phyloP scores from a whole-genome alignment of 37 sponge, comb jelly and placozoan genomes.

The Hormiphora californensis region DNA sequence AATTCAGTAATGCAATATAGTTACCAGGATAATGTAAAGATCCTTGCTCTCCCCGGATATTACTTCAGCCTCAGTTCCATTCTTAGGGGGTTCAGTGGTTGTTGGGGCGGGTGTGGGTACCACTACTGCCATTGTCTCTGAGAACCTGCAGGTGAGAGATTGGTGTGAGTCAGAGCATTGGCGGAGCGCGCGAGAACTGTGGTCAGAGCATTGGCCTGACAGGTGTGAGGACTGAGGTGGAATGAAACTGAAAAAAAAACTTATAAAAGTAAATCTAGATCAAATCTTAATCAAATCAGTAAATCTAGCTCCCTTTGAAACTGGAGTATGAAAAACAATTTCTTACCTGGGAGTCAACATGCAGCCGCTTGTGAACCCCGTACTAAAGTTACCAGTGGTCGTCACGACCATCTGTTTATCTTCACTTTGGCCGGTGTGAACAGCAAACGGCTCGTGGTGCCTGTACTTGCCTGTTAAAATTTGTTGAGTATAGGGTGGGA shows the following conservation, averaged over 20 bases:
- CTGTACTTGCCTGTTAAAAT: not conserved
- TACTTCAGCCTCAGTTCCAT: not conserved
- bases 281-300: too few relatives aligned
- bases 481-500: not conserved
- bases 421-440: not conserved
- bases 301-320: too few relatives aligned
- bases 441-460: slow-evolving; percentile 9
- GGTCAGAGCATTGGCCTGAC: too few relatives aligned
- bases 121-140: not conserved
- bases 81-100: not conserved
- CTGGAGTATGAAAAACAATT: not conserved
- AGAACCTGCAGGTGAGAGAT: too few relatives aligned
- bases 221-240: too few relatives aligned
- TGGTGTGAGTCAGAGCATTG: too few relatives aligned
- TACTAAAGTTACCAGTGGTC: not conserved
- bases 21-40: slow-evolving; percentile 23
- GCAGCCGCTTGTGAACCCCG: slow-evolving; percentile 26
- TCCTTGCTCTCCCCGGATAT: not conserved
- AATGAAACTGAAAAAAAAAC: not conserved
- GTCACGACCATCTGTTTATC: not conserved
- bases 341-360: slow-evolving; percentile 44
- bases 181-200: too few relatives aligned
- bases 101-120: not conserved
- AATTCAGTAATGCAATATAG: not conserved
- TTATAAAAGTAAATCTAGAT: not conserved